Evolutionary conservation across 2,888 invertebrate genomes (phyloP).

Genomic region (Melanchra persicariae): DNA sequence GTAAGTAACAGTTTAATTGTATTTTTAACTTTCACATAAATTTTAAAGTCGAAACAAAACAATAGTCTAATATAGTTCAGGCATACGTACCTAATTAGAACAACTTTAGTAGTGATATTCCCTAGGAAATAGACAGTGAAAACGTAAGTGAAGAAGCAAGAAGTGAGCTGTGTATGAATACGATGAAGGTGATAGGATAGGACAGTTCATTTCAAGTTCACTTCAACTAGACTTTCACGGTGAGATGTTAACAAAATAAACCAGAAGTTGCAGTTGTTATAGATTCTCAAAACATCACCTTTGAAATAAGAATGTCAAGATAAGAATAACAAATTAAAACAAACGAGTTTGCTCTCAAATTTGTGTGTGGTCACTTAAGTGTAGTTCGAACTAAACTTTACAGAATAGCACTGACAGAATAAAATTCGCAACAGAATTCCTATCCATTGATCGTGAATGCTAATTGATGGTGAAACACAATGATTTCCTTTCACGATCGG

Average conservation of each 20-base stretch:
- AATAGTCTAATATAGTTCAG: background rate
- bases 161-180: no score
- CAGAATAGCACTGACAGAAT: constrained; percentile 6
- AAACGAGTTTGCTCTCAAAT: background rate
- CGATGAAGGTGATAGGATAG: background rate
- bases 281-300: background rate
- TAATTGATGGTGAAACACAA: constrained; percentile 62
- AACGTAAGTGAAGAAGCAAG: no score
- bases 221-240: no score
- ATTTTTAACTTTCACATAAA: background rate
- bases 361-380: background rate
- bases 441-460: constrained; percentile 37
- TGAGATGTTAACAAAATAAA: no score
- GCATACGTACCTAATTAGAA: background rate
- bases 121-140: no score
- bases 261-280: background rate
- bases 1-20: no score
- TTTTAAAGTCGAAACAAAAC: background rate
- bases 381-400: constrained; percentile 1
- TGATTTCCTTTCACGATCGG: constrained; percentile 66
- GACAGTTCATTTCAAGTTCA: background rate
- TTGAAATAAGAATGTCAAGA: background rate
- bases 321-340: background rate
- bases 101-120: no score
- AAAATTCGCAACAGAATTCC: constrained; percentile 47